These are phyloP conservation scores for Hydrotaea cyrtoneurina DNA, from an alignment of 2,888 invertebrate genomes.

Conservation along the genomic window DNA sequence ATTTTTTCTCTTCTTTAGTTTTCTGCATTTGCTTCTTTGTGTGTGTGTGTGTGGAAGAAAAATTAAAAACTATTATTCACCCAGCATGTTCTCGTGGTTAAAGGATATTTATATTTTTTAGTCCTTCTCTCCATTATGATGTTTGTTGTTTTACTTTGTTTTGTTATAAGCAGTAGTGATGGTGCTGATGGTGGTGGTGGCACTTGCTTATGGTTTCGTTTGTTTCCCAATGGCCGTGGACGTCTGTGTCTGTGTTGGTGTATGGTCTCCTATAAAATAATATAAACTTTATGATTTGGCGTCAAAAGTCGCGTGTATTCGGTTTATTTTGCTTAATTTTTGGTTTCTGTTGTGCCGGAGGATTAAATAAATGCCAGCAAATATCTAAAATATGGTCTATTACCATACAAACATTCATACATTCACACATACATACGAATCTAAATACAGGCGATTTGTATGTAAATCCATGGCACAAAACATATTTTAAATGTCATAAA, in stretches of 20 bases:
- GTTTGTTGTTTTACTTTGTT: neutral
- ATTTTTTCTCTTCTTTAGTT: neutral
- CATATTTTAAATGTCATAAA: constrained; percentile 21
- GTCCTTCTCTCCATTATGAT: neutral
- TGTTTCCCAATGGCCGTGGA: neutral
- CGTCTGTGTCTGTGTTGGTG: neutral
- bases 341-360: neutral
- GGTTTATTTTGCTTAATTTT: constrained; percentile 12
- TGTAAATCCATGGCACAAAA: constrained; percentile 6
- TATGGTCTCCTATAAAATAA: constrained; percentile 16
- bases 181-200: neutral
- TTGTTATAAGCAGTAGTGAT: neutral
- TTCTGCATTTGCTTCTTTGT: neutral
- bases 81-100: constrained; percentile 63
- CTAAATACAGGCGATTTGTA: neutral
- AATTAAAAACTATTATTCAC: constrained; percentile 56
- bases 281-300: constrained; percentile 50
- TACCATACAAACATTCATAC: constrained; percentile 5
- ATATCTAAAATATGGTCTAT: constrained; percentile 36
- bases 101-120: constrained; percentile 50
- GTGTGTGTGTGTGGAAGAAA: constrained; percentile 38
- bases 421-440: neutral
- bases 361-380: constrained; percentile 36
- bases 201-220: constrained; percentile 30
- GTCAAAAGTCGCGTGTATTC: constrained; percentile 53